Conservation (phyloP, 2,888 invertebrate species). For the Lasioglossum zephyrum region DNA sequence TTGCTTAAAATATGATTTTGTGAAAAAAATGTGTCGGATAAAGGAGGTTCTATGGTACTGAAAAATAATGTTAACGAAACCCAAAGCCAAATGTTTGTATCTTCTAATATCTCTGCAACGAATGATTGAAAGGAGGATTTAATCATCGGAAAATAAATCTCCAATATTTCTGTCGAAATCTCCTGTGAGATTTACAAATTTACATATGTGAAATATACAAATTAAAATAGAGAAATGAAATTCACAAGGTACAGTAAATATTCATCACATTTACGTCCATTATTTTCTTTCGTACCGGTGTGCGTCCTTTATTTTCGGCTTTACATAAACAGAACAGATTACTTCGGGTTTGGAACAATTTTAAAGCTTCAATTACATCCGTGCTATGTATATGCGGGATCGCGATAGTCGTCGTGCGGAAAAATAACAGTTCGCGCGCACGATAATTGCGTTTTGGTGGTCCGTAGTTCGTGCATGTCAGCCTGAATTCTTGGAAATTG, state of each 20-base stretch:
- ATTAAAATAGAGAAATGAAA: neutral
- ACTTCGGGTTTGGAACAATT: neutral
- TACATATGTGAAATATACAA: too few relatives aligned
- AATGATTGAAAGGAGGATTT: neutral
- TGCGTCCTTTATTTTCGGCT: neutral
- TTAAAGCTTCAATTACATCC: neutral
- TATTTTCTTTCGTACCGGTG: neutral
- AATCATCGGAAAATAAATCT: conserved; percentile 2
- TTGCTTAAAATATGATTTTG: neutral
- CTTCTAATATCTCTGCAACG: neutral
- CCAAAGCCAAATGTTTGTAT: neutral
- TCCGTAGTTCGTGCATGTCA: neutral
- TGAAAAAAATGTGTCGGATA: too few relatives aligned
- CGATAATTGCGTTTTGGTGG: conserved; percentile 17
- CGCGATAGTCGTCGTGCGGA: conserved; percentile 11
- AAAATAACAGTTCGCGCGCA: conserved; percentile 27
- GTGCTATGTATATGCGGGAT: neutral
- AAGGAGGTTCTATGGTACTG: neutral
- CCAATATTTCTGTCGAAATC: neutral
- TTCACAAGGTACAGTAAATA: neutral
- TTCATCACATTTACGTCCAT: neutral
- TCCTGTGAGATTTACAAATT: too few relatives aligned
- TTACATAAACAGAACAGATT: neutral
- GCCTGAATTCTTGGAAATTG: conserved; percentile 16
- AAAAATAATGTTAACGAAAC: neutral